Base-by-base conservation (phyloP, 2,888 invertebrate species). In the Syrista parreyssii region DNA sequence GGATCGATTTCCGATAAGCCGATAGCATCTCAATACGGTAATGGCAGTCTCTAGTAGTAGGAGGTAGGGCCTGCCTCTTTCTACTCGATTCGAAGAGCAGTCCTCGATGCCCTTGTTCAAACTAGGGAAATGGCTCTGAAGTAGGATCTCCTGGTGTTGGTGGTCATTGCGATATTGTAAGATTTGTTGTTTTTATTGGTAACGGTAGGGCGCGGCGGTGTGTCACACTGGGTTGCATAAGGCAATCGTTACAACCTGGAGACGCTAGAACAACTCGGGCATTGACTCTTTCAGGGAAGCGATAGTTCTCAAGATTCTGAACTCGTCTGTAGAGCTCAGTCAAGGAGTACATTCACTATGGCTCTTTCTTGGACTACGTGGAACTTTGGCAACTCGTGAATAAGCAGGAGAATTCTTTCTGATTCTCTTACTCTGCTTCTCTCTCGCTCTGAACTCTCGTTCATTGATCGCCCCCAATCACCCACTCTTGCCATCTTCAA, bases 401-500 rank as follows among this genome's bases (percentile, higher is more conserved):
- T 15, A 55, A 2, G 23, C 15, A 55, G 23, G 55, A 23, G 23
- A 55, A 55, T 23, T 55, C 55, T 23, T 55, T 55, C 40, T 23
- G 23, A 40, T 40, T 40, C 40, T 40, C 15, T 40, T 15, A 15
- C 15, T 15, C 40, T 15, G 40, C 15, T 40, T 36, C 30, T 11
- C 12, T 6, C 34, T 23, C n/a, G 34, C 34, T 30, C 75, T 69
- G 33, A 87, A 86, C 88, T 88, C 87, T 87, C 89, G 88, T 89
- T 89, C 89, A 90, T 90, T 89, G 90, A 90, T 90, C 89, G 90
- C 85, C 89, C 90, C 89, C 89, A 88, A 89, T 90, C 89, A 88
- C 87, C 88, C 87, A 85, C 88, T 87, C 84, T 86, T 86, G 80
- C 87, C 86, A 87, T 86, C 87, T 86, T 87, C 85, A 84, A 79